These are phyloP conservation scores for Napeogenes inachia DNA, from an alignment of 2,888 invertebrate species.

Conservation along the genomic window DNA sequence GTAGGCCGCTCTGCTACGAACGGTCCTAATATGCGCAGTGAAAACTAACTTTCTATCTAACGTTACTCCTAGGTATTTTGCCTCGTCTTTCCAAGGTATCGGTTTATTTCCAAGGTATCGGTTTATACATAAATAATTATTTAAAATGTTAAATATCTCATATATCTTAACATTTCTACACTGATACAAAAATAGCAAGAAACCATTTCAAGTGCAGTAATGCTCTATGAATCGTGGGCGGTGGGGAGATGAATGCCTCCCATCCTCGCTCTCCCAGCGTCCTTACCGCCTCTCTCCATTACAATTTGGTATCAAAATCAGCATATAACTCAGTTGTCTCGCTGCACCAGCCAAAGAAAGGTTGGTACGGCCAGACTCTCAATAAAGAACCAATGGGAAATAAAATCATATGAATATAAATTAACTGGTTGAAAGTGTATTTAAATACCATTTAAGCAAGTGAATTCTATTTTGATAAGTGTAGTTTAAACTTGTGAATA, in stretches of 20 bases:
- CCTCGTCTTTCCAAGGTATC: no score
- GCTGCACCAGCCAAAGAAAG: slow-evolving; percentile 20
- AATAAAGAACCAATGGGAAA: slow-evolving; percentile 6
- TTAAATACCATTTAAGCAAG: background rate
- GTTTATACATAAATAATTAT: no score
- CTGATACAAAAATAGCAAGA: no score
- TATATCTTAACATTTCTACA: no score
- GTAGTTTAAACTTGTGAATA: background rate
- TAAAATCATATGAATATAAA: background rate
- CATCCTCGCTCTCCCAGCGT: slow-evolving; percentile 6
- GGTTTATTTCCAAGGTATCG: no score
- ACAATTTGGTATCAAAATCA: slow-evolving; percentile 16
- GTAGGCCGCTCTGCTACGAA: no score
- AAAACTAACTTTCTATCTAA: no score
- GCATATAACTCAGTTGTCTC: slow-evolving; percentile 22
- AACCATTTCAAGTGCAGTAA: background rate
- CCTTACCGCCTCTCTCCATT: slow-evolving; percentile 21
- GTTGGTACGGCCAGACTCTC: slow-evolving; percentile 27
- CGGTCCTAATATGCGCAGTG: no score
- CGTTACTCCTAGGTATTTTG: no score
- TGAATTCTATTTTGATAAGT: background rate
- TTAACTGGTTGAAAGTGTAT: background rate
- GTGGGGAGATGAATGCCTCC: slow-evolving; percentile 1
- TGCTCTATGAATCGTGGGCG: slow-evolving; percentile 5
- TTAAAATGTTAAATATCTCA: no score